Evolutionary conservation across 2,113 vertebrate species (phyloP).

Genomic region (Hippopotamus amphibius): DNA sequence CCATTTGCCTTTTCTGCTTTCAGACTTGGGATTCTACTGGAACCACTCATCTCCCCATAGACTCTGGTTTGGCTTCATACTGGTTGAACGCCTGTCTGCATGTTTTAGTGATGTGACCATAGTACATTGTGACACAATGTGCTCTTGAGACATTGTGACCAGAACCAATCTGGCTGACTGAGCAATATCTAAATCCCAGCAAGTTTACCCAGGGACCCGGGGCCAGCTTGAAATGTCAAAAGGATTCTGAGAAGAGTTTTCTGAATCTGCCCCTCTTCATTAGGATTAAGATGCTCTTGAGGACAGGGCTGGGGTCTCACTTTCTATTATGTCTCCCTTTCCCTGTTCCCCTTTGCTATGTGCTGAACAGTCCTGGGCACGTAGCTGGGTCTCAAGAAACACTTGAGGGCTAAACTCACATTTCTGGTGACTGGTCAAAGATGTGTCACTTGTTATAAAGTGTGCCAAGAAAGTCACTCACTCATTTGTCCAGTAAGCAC

Average conservation of each 20-base stretch:
- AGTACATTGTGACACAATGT: slow-evolving; percentile 70
- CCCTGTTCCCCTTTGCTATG: background rate
- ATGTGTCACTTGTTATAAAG: slow-evolving; percentile 73
- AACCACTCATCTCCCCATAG: slow-evolving; percentile 72
- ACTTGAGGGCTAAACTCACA: slow-evolving; percentile 67
- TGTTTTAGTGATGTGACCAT: slow-evolving; percentile 75
- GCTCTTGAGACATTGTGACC: slow-evolving; percentile 67
- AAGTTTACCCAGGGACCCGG: slow-evolving; percentile 5
- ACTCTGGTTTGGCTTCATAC: slow-evolving; percentile 72
- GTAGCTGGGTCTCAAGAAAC: slow-evolving; percentile 39
- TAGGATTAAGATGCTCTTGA: slow-evolving; percentile 5
- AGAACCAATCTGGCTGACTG: slow-evolving; percentile 60
- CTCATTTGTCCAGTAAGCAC: slow-evolving; percentile 72
- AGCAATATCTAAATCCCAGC: slow-evolving; percentile 29
- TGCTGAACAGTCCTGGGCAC: background rate
- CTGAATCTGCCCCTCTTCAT: background rate
- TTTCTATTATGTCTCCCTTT: background rate
- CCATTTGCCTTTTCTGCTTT: slow-evolving; percentile 41
- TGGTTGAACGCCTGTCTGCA: slow-evolving; percentile 69
- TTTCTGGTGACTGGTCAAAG: slow-evolving; percentile 75
- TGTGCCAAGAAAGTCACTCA: slow-evolving; percentile 77
- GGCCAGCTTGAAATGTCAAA: background rate
- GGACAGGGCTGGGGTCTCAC: background rate
- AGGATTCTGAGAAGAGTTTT: background rate
- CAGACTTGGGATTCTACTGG: slow-evolving; percentile 49